Evolutionary conservation across 2,888 invertebrate genomes (phyloP), one percentile per base, ranked within the genome.

Genomic region (Ceratothoa steindachneri): DNA sequence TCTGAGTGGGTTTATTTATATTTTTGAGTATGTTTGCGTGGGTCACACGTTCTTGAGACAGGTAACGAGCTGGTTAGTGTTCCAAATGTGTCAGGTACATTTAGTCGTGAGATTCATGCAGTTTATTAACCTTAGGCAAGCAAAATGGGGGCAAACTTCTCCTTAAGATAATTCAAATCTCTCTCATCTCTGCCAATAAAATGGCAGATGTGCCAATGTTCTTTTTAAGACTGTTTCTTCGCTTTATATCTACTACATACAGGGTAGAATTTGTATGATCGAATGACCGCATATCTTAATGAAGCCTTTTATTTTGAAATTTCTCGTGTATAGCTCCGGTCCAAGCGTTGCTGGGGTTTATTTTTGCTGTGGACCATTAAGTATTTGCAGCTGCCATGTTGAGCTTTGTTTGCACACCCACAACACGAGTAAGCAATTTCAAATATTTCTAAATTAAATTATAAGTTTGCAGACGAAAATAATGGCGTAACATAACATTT

Each of bases 21-120:
- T 30, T 29, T 4, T 67, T 30, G 29, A n/a, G 9, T 15, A 2
- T 24, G 67, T 67, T 60, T 24, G 60, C n/a, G 12, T 60, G 24
- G 12, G 27, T 24, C 22, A 60, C 22, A 60, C 19, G 27, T 60
- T n/a, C 24, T 60, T 60, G 1, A 60, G 27, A 24, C 24, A 41
- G 5, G 19, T 60, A n/a, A n/a, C n/a, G n/a, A n/a, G n/a, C n/a
- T n/a, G n/a, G n/a, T n/a, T n/a, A n/a, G n/a, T 2, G 60, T 7
- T 60, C 60, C 60, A 60, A 60, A 24, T 60, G 60, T 60, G 60
- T 60, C 60, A 60, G 27, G 60, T 24, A 60, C 24, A 24, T 60
- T 3, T 60, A 60, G 60, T 22, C 2, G 24, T 15, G 15, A 41
- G 7, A 41, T 41, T 5, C 15, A 9, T 41, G 15, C 41, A 41